These are phyloP conservation scores for Erethizon dorsatum DNA, from an alignment of 2,797 vertebrate genomes.

Conservation along the genomic window DNA sequence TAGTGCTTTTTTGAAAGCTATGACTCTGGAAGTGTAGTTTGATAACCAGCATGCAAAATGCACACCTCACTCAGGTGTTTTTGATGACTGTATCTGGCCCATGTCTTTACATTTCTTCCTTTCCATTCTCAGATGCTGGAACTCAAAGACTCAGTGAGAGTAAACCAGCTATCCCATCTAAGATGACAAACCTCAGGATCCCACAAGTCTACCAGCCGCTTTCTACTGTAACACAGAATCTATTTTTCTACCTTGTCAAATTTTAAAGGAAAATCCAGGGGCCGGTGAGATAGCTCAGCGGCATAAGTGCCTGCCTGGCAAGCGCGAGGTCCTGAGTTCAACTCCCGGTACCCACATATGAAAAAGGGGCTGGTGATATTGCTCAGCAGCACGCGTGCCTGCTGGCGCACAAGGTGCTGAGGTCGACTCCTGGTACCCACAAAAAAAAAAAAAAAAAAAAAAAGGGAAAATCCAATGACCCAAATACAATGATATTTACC, in stretches of 20 bases:
- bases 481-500: slow-evolving; percentile 87
- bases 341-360: too few species aligned
- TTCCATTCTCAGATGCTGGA: not conserved
- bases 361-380: too few species aligned
- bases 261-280: not conserved
- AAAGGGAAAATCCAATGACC: slow-evolving; percentile 3
- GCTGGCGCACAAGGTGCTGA: too few species aligned
- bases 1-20: not conserved
- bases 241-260: not conserved
- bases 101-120: not conserved
- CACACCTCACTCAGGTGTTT: not conserved
- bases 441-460: not conserved
- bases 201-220: not conserved
- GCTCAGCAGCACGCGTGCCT: too few species aligned
- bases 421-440: too few species aligned
- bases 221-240: not conserved
- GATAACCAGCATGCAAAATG: not conserved
- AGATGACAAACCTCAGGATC: not conserved
- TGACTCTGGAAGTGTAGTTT: not conserved
- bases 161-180: not conserved
- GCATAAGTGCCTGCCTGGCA: too few species aligned
- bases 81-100: not conserved
- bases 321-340: too few species aligned
- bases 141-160: not conserved
- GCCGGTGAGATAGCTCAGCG: too few species aligned